Percentiles rank a stretch among this genome's conserved stretches.
phyloP scores from a whole-genome alignment of 2,888 invertebrate species.

The Gibbula magus region DNA sequence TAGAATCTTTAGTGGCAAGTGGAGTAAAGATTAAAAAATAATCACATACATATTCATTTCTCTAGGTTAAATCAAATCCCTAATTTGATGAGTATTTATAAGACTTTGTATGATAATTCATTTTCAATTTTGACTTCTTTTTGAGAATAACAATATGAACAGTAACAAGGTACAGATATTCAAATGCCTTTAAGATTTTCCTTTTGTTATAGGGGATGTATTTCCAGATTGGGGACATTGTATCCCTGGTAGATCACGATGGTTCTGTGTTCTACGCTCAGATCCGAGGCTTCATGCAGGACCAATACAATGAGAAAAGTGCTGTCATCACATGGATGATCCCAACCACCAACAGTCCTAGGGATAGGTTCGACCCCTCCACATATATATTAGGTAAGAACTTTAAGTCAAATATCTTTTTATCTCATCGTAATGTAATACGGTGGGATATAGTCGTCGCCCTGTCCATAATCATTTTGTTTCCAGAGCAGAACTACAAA shows the following conservation, averaged over 20 bases:
- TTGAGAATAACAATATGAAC: neutral
- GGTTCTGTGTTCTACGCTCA: slow-evolving; percentile 87
- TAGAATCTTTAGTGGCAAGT: neutral
- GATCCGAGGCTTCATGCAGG: slow-evolving; percentile 90
- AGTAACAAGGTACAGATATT: neutral
- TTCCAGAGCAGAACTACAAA: no score
- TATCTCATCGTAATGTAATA: no score
- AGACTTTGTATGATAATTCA: no score
- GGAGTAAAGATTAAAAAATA: neutral
- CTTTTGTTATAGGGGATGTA: slow-evolving; percentile 77
- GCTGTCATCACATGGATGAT: slow-evolving; percentile 93
- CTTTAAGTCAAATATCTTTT: neutral
- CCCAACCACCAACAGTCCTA: slow-evolving; percentile 87
- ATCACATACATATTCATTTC: no score
- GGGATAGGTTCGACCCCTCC: slow-evolving; percentile 88
- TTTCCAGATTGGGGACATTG: slow-evolving; percentile 92
- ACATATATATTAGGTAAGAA: slow-evolving; percentile 88
- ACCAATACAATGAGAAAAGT: slow-evolving; percentile 94
- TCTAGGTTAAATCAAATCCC: no score
- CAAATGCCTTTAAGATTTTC: no score
- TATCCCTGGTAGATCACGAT: slow-evolving; percentile 86
- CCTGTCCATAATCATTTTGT: no score
- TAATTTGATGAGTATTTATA: no score
- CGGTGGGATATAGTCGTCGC: no score
- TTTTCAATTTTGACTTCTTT: no score